Percentiles rank a stretch among this genome's conserved stretches.
These are phyloP conservation scores for Phaonia tiefii DNA, from an alignment of 2,888 invertebrate genomes.

Conservation along the genomic window DNA sequence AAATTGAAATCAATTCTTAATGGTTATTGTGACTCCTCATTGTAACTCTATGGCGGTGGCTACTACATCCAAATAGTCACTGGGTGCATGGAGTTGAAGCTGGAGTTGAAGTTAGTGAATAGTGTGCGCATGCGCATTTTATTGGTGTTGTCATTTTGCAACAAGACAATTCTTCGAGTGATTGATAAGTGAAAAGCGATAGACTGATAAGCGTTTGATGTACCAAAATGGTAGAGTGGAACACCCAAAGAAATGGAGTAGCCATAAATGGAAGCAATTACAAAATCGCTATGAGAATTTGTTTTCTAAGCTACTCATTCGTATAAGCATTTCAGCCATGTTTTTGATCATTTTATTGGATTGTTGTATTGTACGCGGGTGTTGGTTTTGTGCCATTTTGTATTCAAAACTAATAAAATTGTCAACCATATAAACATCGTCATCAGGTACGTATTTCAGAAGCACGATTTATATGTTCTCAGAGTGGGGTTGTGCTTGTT, in stretches of 20 bases:
- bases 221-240: slow-evolving; percentile 34
- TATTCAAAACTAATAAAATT: slow-evolving; percentile 36
- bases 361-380: background rate
- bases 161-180: slow-evolving; percentile 58
- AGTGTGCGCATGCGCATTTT: slow-evolving; percentile 56
- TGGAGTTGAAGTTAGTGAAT: background rate
- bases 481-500: background rate
- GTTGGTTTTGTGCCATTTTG: slow-evolving; percentile 16
- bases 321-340: slow-evolving; percentile 24
- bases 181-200: slow-evolving; percentile 67
- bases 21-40: slow-evolving; percentile 52
- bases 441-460: slow-evolving; percentile 16
- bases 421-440: slow-evolving; percentile 17
- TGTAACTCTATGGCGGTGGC: background rate
- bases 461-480: slow-evolving; percentile 37
- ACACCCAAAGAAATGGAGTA: background rate
- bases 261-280: slow-evolving; percentile 35
- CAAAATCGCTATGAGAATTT: slow-evolving; percentile 10
- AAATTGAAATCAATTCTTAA: slow-evolving; percentile 56
- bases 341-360: background rate
- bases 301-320: too few relatives aligned
- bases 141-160: slow-evolving; percentile 65
- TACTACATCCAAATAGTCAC: background rate
- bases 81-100: too few relatives aligned
- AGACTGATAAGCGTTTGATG: slow-evolving; percentile 57